Conservation (phyloP, 2,888 invertebrate species). For the Ecliptopera silaceata region DNA sequence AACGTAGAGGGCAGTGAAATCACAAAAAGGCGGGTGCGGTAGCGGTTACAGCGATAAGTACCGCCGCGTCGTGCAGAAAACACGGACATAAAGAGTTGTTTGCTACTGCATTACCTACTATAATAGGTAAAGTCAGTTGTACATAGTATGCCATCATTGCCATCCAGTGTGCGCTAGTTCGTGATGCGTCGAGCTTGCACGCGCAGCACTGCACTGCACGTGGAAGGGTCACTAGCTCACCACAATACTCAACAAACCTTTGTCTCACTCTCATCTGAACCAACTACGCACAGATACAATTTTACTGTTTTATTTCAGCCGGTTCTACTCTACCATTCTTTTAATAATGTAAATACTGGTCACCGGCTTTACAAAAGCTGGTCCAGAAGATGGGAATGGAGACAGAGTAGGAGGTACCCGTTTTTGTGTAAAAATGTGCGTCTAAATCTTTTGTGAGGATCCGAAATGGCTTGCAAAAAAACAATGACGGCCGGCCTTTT, state of each 20-base stretch:
- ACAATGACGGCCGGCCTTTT: conserved; percentile 28
- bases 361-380: conserved; percentile 11
- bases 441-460: conserved; percentile 43
- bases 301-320: conserved; percentile 20
- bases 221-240: conserved; percentile 70
- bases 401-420: background rate
- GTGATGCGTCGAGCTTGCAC: conserved; percentile 31
- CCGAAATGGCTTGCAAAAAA: conserved; percentile 29
- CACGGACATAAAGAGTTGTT: too few relatives aligned
- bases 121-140: too few relatives aligned
- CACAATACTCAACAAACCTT: conserved; percentile 36
- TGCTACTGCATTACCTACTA: too few relatives aligned
- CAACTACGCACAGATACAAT: conserved; percentile 19
- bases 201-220: conserved; percentile 56
- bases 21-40: too few relatives aligned
- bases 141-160: too few relatives aligned
- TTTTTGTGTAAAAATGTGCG: conserved; percentile 26
- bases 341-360: conserved; percentile 1
- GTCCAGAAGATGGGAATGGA: background rate
- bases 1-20: too few relatives aligned
- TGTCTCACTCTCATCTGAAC: conserved; percentile 28
- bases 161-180: conserved; percentile 20
- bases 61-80: too few relatives aligned
- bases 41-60: too few relatives aligned
- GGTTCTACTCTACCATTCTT: conserved; percentile 1